Base-by-base conservation (phyloP, 2,888 invertebrate genomes). In the Mamestra brassicae region DNA sequence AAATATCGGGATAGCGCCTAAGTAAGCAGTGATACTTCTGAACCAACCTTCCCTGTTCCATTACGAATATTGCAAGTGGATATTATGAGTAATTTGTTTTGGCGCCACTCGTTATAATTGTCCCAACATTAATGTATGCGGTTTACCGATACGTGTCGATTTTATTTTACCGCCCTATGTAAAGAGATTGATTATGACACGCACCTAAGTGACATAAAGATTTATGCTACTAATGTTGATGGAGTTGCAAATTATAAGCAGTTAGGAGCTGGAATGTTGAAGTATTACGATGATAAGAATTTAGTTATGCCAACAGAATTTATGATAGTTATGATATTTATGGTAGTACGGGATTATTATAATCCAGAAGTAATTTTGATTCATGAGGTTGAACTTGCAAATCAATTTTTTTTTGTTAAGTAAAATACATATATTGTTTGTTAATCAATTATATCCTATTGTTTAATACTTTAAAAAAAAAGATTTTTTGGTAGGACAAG, bases 51-150 rank as follows among this genome's bases (percentile, higher is more conserved):
- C 60, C 26, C 13, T 17, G 36, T 55, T n/a, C 10, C 42, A 50
- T 78, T 42, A 74, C 36, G 5, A 62, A 70, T 64, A 76, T 70
- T 70, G 60, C 69, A 75, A 80, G 61, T 74, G 26, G 50, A 72
- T 50, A 81, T 74, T 70, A 83, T 50, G 5, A 55, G 77, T 74
- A 84, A 83, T 85, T 86, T 76, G 80, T 84, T 76, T 75, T 74
- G 86, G 85, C 85, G 85, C 85, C 86, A 78, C 81, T 77, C 58
- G 78, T 74, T 68, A 84, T 84, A 78, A 79, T 80, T 82, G 76
- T 77, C 63, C 52, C 70, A 71, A 60, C 77, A 57, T 71, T 83
- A 83, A 83, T 83, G 68, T 71, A 77, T 71, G 47, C 71, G n/a
- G 54, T 74, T 84, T 72, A 81, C 70, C 83, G 78, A 84, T 80